Conservation (phyloP, 2,888 invertebrate genomes). For the Fabriciana adippe region DNA sequence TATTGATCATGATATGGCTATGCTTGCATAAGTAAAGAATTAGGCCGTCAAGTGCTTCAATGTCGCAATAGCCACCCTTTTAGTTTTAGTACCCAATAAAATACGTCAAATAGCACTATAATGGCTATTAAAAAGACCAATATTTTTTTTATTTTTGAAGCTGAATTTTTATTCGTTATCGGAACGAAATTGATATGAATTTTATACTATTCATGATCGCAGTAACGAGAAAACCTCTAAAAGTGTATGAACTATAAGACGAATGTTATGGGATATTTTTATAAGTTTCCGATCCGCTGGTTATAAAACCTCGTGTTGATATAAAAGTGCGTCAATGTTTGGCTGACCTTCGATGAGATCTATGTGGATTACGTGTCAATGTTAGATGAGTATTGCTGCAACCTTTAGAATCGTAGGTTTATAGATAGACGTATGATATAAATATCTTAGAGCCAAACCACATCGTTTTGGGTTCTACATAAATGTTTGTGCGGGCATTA, state of each 20-base stretch:
- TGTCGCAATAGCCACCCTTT: slow-evolving; percentile 74
- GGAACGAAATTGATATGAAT: slow-evolving; percentile 29
- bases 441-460: slow-evolving; percentile 34
- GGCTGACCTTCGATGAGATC: slow-evolving; percentile 51
- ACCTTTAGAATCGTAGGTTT: slow-evolving; percentile 33
- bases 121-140: slow-evolving; percentile 55
- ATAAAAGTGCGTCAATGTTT: slow-evolving; percentile 63
- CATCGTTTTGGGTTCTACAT: slow-evolving; percentile 29
- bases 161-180: slow-evolving; percentile 28
- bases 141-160: slow-evolving; percentile 44
- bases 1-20: slow-evolving; percentile 26
- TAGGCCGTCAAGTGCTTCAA: slow-evolving; percentile 59
- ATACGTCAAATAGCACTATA: slow-evolving; percentile 56
- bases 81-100: slow-evolving; percentile 75
- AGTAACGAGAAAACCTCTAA: slow-evolving; percentile 31
- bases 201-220: slow-evolving; percentile 16
- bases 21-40: slow-evolving; percentile 37
- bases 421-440: slow-evolving; percentile 38
- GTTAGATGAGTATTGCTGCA: slow-evolving; percentile 39
- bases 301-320: slow-evolving; percentile 59
- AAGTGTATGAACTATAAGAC: slow-evolving; percentile 31
- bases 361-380: slow-evolving; percentile 43
- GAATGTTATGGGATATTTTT: slow-evolving; percentile 53
- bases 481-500: slow-evolving; percentile 1
- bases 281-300: slow-evolving; percentile 64